Evolutionary conservation across 2,113 vertebrate species (phyloP).

Genomic region (Cygnus atratus): DNA sequence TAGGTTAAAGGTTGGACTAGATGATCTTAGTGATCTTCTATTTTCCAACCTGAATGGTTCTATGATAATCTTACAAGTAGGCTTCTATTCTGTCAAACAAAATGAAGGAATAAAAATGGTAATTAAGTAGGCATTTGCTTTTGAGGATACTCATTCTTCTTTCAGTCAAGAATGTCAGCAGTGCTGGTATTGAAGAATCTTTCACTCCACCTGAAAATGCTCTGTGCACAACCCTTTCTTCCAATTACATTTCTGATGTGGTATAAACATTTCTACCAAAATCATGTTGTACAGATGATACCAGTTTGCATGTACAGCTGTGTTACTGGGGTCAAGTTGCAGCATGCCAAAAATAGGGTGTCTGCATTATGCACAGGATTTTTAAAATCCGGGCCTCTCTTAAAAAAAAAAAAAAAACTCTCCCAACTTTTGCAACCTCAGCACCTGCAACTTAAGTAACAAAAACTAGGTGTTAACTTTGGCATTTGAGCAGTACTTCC

Average conservation of each 20-base stretch:
- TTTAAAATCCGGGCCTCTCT: background rate
- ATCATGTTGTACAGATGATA: background rate
- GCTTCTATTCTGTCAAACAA: background rate
- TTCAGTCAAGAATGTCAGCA: background rate
- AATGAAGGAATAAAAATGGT: background rate
- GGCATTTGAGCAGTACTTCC: background rate
- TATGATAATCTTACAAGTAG: background rate
- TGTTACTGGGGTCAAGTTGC: background rate
- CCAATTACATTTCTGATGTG: fast-evolving
- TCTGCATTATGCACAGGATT: background rate
- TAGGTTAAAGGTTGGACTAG: too few relatives aligned
- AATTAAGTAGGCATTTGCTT: background rate
- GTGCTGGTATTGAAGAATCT: background rate
- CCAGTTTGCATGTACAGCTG: background rate
- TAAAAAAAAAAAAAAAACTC: background rate
- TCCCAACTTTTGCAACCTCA: background rate
- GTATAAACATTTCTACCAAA: fast-evolving
- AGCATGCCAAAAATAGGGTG: background rate
- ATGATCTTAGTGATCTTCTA: too few relatives aligned
- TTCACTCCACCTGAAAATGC: background rate
- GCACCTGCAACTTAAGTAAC: conserved; percentile 12
- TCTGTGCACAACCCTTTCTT: background rate
- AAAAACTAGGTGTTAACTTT: conserved; percentile 42
- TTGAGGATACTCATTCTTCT: background rate
- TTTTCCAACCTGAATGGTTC: too few relatives aligned